Percentiles rank a stretch among this genome's conserved stretches.
These are phyloP conservation scores for Poecilobothrus nobilitatus DNA, from an alignment of 2,888 invertebrate species.

Conservation along the genomic window DNA sequence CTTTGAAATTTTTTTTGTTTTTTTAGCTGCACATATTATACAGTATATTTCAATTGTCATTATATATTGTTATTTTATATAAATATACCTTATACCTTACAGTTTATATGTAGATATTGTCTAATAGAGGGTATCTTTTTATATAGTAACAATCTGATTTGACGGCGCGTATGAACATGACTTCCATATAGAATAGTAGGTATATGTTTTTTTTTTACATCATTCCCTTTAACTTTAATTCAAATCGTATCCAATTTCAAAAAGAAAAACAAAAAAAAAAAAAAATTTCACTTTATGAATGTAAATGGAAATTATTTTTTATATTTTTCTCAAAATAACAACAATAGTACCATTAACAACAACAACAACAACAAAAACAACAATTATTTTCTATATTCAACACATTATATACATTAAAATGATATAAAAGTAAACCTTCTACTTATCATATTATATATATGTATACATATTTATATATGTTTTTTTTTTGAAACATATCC, in stretches of 20 bases:
- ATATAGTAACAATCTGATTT: not conserved
- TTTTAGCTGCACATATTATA: too few relatives aligned
- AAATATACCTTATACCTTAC: too few relatives aligned
- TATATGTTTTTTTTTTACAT: not conserved
- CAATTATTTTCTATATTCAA: not conserved
- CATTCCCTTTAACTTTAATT: not conserved
- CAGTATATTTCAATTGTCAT: too few relatives aligned
- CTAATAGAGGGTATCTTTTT: too few relatives aligned
- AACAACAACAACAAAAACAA: not conserved
- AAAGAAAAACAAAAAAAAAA: not conserved
- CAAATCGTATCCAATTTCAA: not conserved
- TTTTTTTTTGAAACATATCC: not conserved
- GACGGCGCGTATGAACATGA: not conserved
- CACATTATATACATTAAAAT: not conserved
- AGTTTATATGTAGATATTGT: too few relatives aligned
- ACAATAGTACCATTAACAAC: too few relatives aligned
- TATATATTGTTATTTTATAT: too few relatives aligned
- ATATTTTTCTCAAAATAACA: not conserved
- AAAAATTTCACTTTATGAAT: not conserved
- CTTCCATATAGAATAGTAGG: not conserved
- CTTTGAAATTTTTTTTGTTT: too few relatives aligned
- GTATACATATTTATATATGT: not conserved
- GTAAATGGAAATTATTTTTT: conserved; percentile 3
- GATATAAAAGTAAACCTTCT: not conserved
- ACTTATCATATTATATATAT: too few relatives aligned